phyloP scores from a whole-genome alignment of 2,113 vertebrate genomes.

The Gambusia holbrooki region DNA sequence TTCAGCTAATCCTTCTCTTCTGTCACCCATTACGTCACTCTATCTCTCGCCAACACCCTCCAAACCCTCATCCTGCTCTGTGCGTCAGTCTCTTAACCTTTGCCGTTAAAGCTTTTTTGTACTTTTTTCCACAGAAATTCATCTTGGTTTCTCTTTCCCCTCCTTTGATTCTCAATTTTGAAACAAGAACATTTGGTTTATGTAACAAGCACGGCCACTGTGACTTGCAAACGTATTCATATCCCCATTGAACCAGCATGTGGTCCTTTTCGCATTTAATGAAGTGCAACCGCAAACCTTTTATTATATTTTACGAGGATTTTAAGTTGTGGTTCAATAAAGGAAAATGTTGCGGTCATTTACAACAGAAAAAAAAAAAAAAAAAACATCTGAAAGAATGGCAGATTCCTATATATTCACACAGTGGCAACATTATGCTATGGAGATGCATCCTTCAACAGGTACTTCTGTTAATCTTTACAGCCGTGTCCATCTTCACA shows the following conservation, averaged over 20 bases:
- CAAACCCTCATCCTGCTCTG: conserved; percentile 38
- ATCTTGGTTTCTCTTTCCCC: conserved; percentile 25
- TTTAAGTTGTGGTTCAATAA: not conserved
- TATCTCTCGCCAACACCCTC: conserved; percentile 37
- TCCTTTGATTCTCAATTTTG: conserved; percentile 51
- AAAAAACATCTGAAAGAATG: not conserved
- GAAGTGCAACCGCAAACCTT: no score
- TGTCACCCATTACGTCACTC: conserved; percentile 70
- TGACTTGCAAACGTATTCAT: not conserved
- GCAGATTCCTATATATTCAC: not conserved
- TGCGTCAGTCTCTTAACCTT: conserved; percentile 66
- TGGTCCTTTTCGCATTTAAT: not conserved
- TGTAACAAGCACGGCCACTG: not conserved
- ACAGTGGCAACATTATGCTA: not conserved
- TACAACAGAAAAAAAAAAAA: not conserved
- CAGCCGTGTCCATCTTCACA: not conserved
- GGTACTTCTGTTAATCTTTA: not conserved
- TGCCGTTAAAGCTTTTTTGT: conserved; percentile 50
- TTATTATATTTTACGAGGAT: not conserved
- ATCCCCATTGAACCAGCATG: no score
- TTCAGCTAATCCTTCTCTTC: conserved; percentile 66
- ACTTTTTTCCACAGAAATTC: conserved; percentile 38
- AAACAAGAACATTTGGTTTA: conserved; percentile 21
- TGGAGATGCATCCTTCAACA: not conserved
- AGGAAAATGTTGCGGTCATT: not conserved